phyloP scores from a whole-genome alignment of 2,888 invertebrate species.

The Orthosia gracilis region DNA sequence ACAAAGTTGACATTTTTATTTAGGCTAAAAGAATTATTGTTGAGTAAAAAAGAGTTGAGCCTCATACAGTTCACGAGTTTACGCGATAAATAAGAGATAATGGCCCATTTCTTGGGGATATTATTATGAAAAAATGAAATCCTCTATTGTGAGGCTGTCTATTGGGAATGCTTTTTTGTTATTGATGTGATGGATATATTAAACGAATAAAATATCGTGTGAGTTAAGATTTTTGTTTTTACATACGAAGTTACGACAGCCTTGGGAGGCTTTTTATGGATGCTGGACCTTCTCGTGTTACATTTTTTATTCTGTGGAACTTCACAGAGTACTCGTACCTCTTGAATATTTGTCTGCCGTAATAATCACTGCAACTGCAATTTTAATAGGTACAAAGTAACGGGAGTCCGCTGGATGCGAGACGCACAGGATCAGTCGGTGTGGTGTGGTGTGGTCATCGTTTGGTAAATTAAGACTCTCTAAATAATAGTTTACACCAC shows the following conservation, averaged over 20 bases:
- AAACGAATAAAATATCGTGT: slow-evolving; percentile 36
- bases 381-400: no score
- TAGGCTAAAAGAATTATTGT: slow-evolving; percentile 69
- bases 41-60: slow-evolving; percentile 79
- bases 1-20: slow-evolving; percentile 73
- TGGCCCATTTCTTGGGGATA: slow-evolving; percentile 83
- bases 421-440: no score
- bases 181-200: slow-evolving; percentile 61
- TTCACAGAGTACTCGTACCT: not conserved
- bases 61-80: slow-evolving; percentile 75
- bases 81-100: slow-evolving; percentile 83
- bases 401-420: no score
- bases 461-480: no score
- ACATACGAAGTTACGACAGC: slow-evolving; percentile 14
- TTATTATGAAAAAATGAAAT: slow-evolving; percentile 81
- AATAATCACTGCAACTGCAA: no score
- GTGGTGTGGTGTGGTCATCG: no score
- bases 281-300: not conserved
- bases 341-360: no score
- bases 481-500: no score
- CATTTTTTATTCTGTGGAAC: no score
- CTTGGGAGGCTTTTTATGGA: not conserved
- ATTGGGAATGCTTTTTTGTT: slow-evolving; percentile 67
- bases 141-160: slow-evolving; percentile 71
- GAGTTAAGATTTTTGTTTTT: slow-evolving; percentile 26